phyloP scores from a whole-genome alignment of 2,888 invertebrate genomes.

The Gerris lacustris region DNA sequence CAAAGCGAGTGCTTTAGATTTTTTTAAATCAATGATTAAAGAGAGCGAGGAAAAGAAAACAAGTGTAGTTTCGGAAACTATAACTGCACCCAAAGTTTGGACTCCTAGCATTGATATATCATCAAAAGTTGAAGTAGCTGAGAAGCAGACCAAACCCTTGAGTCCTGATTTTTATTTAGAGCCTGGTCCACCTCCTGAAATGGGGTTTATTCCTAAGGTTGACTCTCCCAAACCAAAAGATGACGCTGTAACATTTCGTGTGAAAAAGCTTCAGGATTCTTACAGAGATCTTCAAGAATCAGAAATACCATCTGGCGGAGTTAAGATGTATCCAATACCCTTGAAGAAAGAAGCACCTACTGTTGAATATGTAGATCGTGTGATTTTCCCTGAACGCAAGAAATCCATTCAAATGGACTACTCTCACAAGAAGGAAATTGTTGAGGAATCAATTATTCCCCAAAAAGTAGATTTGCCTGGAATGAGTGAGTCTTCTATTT shows the following conservation, averaged over 20 bases:
- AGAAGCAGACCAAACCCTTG: not conserved
- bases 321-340: constrained; percentile 40
- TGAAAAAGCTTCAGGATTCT: constrained; percentile 48
- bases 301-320: constrained; percentile 47
- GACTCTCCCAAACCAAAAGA: constrained; percentile 39
- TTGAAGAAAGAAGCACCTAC: constrained; percentile 12
- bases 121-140: not conserved
- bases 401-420: constrained; percentile 7
- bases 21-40: constrained; percentile 52
- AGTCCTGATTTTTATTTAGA: constrained; percentile 42
- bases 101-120: not conserved
- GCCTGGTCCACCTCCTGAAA: constrained; percentile 59
- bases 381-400: not conserved
- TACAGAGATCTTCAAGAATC: constrained; percentile 42
- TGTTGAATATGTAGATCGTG: not conserved
- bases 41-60: constrained; percentile 36
- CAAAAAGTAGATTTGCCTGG: constrained; percentile 10
- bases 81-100: not conserved
- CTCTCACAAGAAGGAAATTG: constrained; percentile 17
- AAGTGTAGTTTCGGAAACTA: not conserved
- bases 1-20: constrained; percentile 52
- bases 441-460: constrained; percentile 24
- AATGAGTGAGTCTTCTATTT: not conserved
- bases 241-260: constrained; percentile 44
- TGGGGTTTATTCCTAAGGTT: constrained; percentile 48